phyloP scores from a whole-genome alignment of 2,888 invertebrate species.

The Sphecodes monilicornis region DNA sequence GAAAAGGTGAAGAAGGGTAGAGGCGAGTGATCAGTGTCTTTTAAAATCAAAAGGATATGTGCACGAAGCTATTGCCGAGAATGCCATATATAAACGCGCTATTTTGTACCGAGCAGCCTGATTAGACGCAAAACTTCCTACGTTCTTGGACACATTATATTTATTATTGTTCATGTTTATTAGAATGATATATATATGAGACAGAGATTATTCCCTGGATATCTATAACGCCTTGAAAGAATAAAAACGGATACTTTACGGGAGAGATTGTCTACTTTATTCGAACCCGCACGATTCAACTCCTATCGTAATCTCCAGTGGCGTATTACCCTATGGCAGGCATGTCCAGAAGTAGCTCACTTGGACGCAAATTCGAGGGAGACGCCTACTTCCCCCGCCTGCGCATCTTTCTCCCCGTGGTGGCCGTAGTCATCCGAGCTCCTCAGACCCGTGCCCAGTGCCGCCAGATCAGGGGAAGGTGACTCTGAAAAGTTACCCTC shows the following conservation, averaged over 20 bases:
- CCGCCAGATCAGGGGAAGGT: too few relatives aligned
- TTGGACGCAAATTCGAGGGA: too few relatives aligned
- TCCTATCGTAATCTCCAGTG: too few relatives aligned
- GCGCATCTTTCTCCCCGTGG: too few relatives aligned
- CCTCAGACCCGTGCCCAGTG: too few relatives aligned
- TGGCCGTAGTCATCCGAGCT: too few relatives aligned
- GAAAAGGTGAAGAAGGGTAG: conserved; percentile 51
- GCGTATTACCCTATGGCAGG: too few relatives aligned
- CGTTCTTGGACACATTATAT: conserved; percentile 83
- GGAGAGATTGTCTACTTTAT: conserved; percentile 52
- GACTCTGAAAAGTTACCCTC: too few relatives aligned
- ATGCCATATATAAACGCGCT: conserved; percentile 80
- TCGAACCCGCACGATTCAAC: conserved; percentile 13
- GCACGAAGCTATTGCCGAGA: conserved; percentile 76
- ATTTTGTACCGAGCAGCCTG: conserved; percentile 82
- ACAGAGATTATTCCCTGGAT: conserved; percentile 83
- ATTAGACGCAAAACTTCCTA: conserved; percentile 82
- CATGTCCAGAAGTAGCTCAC: too few relatives aligned
- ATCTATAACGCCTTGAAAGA: conserved; percentile 81
- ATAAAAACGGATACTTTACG: conserved; percentile 80
- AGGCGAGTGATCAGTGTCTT: conserved; percentile 59
- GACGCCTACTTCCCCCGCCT: too few relatives aligned
- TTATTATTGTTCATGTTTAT: conserved; percentile 85
- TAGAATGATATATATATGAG: conserved; percentile 82
- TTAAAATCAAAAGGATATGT: conserved; percentile 72